These are phyloP conservation scores for Oryzias curvinotus DNA, from an alignment of 2,113 vertebrate genomes.

Conservation along the genomic window DNA sequence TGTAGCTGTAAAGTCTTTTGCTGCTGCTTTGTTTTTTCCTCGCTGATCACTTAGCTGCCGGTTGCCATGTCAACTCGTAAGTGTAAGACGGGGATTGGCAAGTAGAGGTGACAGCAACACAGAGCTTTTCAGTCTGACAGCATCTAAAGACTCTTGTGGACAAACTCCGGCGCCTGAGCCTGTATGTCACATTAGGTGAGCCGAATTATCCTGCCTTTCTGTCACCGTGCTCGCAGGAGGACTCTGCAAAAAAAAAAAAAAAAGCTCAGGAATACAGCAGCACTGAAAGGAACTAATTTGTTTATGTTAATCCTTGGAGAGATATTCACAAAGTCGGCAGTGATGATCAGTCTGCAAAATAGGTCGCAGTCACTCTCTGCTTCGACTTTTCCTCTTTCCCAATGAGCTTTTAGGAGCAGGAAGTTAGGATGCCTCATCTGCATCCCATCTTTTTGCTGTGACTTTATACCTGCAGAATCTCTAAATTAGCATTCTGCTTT, in stretches of 20 bases:
- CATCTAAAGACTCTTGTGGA: not conserved
- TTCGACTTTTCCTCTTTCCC: not conserved
- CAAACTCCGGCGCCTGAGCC: conserved; percentile 1
- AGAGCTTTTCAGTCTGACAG: conserved; percentile 4
- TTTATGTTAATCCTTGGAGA: conserved; percentile 3
- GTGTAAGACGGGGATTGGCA: conserved; percentile 15
- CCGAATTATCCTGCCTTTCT: conserved; percentile 19
- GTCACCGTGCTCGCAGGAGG: conserved; percentile 4
- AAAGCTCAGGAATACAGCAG: not conserved
- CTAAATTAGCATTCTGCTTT: conserved; percentile 1
- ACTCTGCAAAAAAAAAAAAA: not conserved
- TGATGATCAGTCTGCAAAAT: conserved; percentile 10
- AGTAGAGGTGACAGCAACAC: conserved; percentile 16
- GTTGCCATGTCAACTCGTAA: conserved; percentile 30
- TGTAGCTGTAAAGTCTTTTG: conserved; percentile 28
- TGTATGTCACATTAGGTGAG: conserved; percentile 11
- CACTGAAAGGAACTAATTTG: not conserved
- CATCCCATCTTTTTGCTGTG: not conserved
- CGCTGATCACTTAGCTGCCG: conserved; percentile 34
- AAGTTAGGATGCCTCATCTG: not conserved
- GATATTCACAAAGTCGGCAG: conserved; percentile 15
- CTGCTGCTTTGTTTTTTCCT: conserved; percentile 18
- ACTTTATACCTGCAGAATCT: not conserved
- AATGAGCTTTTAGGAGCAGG: not conserved
- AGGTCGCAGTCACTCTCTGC: not conserved